Conservation (phyloP, 1,140 invertebrate genomes). For the Magallana gigas region DNA sequence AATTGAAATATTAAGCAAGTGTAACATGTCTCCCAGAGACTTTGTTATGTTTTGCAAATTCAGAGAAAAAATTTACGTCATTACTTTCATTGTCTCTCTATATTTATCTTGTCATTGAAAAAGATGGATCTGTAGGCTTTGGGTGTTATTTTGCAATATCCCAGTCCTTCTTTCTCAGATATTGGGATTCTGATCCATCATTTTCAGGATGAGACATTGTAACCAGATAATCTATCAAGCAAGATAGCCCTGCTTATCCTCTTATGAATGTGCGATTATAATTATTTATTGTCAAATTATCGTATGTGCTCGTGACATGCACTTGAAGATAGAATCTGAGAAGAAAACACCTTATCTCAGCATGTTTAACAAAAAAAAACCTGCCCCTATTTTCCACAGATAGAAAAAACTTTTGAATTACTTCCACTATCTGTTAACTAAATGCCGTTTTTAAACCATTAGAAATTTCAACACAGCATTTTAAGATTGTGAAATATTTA, state of each 20-base stretch:
- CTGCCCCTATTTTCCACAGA: no score
- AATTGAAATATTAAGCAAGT: not conserved
- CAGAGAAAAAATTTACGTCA: not conserved
- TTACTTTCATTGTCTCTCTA: not conserved
- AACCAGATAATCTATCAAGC: slow-evolving; percentile 4
- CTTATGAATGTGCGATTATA: not conserved
- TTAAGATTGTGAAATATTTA: no score
- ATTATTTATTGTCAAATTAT: not conserved
- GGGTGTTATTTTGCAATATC: not conserved
- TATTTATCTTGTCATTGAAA: slow-evolving; percentile 3
- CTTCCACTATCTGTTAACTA: no score
- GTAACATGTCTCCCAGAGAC: not conserved
- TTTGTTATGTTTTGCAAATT: not conserved
- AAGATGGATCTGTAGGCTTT: not conserved
- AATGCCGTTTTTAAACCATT: no score
- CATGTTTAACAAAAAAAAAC: not conserved
- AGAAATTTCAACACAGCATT: no score
- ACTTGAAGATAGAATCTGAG: not conserved
- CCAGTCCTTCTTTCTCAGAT: not conserved
- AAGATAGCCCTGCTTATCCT: not conserved
- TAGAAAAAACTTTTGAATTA: no score
- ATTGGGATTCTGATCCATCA: slow-evolving; percentile 3
- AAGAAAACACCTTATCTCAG: slow-evolving; percentile 3
- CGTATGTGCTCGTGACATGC: not conserved
- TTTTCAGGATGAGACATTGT: not conserved